phyloP scores from a whole-genome alignment of 2,888 invertebrate species.

The Drosophila nr. fundita region DNA sequence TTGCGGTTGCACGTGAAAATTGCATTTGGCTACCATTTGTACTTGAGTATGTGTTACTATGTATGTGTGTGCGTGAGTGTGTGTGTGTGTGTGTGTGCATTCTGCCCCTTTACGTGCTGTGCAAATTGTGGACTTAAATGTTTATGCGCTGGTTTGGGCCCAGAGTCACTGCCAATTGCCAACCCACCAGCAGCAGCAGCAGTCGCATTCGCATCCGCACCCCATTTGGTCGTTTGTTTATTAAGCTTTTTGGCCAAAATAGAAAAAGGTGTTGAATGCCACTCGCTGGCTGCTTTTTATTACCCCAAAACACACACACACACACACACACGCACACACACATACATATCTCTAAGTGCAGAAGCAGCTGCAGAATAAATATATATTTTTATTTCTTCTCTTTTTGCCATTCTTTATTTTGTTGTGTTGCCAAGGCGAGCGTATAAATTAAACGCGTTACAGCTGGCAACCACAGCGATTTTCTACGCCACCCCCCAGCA shows the following conservation, averaged over 20 bases:
- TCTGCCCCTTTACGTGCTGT: constrained; percentile 62
- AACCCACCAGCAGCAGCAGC: constrained; percentile 8
- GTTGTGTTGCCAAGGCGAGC: constrained; percentile 58
- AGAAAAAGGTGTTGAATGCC: constrained; percentile 78
- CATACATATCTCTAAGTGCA: constrained; percentile 66
- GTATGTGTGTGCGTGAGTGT: constrained; percentile 16
- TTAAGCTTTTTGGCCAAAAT: constrained; percentile 76
- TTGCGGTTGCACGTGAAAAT: constrained; percentile 81
- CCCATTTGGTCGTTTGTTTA: constrained; percentile 75
- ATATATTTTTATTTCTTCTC: constrained; percentile 76
- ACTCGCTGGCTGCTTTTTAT: constrained; percentile 78
- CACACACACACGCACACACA: constrained; percentile 22
- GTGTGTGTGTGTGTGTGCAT: constrained; percentile 27
- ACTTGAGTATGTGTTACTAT: constrained; percentile 30
- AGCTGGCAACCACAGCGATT: constrained; percentile 79
- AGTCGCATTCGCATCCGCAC: constrained; percentile 49
- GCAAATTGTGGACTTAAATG: constrained; percentile 82
- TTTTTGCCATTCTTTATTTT: constrained; percentile 62
- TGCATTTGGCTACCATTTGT: constrained; percentile 74
- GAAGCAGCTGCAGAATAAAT: constrained; percentile 80
- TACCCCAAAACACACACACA: constrained; percentile 46
- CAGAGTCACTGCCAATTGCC: constrained; percentile 46
- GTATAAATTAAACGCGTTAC: constrained; percentile 81
- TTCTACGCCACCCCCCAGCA: constrained; percentile 4
- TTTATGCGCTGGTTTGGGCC: constrained; percentile 70